Base-by-base conservation (phyloP, 2,113 vertebrate genomes). In the Regulus satrapa region DNA sequence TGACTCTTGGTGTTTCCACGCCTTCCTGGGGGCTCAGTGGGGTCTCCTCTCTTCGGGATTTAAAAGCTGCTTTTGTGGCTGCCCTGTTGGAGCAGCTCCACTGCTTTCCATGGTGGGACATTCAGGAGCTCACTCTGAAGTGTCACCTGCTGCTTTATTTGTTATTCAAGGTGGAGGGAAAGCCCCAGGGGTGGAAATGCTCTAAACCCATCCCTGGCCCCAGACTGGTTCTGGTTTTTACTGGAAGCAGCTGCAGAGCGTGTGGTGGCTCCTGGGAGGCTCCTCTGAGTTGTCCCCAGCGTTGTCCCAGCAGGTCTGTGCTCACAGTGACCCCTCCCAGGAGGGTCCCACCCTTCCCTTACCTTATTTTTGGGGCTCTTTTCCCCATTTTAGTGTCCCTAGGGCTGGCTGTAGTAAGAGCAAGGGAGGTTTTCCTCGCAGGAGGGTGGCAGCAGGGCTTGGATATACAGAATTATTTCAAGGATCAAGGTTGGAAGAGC, bases 21-120 rank as follows among this genome's bases (percentile, higher is more conserved):
- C 16, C 32, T 34, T 36, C 46, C 16, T 0, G 0, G 5, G 14
- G 12, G 5, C 68, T 24, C 6, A 1, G 11, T 4, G 69, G 29
- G 19, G 1, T 62, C 12, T 89, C 71, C n/a, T 68, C n/a, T 10
- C 2, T 1, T 3, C 41, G 62, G 46, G 46, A 9, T 76, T 10
- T 21, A 28, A 41, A 45, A 46, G 29, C 52, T 46, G 51, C 36
- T 40, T 43, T 48, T 48, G 55, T 36, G 55, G 32, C 62, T 55
- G 80, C 41, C 17, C 55, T 32, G 41, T 5, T 12, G 18, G 15
- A 68, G 46, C 29, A n/a, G 26, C 49, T 28, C 34, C 43, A 26
- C 12, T 29, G 8, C 55, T 55, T 61, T 26, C 7, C 0, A 0
- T 23, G 25, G 8, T 18, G 24, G n/a, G 36, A 62, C n/a, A 3